These are phyloP conservation scores for Eristalis pertinax DNA, from an alignment of 2,888 invertebrate species.

Conservation along the genomic window DNA sequence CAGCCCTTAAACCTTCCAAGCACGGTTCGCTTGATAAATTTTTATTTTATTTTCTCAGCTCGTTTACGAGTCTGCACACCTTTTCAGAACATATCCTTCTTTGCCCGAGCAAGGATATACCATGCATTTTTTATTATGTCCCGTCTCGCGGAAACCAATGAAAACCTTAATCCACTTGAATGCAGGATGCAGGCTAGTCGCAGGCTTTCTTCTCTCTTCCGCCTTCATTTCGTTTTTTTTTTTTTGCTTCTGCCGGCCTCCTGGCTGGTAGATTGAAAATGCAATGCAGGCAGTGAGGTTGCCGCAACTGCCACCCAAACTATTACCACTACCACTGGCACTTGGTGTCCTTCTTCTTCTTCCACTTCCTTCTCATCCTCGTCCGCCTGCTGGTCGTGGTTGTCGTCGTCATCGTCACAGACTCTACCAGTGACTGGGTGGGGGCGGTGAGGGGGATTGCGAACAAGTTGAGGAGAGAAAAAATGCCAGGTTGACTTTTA, in stretches of 20 bases:
- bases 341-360: slow-evolving; percentile 6
- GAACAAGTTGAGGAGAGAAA: background rate
- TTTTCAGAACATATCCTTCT: slow-evolving; percentile 12
- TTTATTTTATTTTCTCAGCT: slow-evolving; percentile 10
- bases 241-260: background rate
- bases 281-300: slow-evolving; percentile 56
- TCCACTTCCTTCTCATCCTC: background rate
- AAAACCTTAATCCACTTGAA: slow-evolving; percentile 55
- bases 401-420: background rate
- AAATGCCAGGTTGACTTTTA: slow-evolving; percentile 45
- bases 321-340: background rate
- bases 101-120: background rate
- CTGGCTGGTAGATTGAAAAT: slow-evolving; percentile 45
- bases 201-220: slow-evolving; percentile 1
- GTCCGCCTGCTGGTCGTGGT: background rate
- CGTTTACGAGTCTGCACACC: slow-evolving; percentile 8
- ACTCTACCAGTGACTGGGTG: background rate
- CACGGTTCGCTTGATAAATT: background rate
- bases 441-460: background rate
- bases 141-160: slow-evolving; percentile 61
- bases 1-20: background rate
- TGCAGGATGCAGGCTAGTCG: slow-evolving; percentile 31
- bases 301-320: slow-evolving; percentile 35
- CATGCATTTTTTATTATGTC: slow-evolving; percentile 51
- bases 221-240: background rate